Evolutionary conservation across 2,797 vertebrate species (phyloP).

Genomic region (Odontamblyopus rebecca): DNA sequence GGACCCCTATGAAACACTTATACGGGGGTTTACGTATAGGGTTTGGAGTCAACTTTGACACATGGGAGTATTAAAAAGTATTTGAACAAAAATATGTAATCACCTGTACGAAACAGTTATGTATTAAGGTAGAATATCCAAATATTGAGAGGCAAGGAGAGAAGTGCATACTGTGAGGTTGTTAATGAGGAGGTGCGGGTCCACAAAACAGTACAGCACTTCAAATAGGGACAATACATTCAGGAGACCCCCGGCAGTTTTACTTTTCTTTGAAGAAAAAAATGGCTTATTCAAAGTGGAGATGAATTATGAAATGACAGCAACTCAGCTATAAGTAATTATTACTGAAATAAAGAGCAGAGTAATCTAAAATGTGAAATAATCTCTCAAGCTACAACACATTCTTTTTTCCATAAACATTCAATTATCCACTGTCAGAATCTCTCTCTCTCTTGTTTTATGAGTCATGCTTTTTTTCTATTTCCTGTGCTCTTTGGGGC

Average conservation of each 20-base stretch:
- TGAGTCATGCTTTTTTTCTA: background rate
- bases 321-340: conserved; percentile 10
- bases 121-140: conserved; percentile 17
- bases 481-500: conserved; percentile 14
- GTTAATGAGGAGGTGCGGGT: conserved; percentile 41
- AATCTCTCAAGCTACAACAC: conserved; percentile 40
- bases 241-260: conserved; percentile 64
- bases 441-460: conserved; percentile 44
- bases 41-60: background rate
- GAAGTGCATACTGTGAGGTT: conserved; percentile 39
- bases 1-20: conserved; percentile 5
- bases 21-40: background rate
- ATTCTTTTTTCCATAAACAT: conserved; percentile 47
- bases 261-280: conserved; percentile 39
- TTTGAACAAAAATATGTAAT: conserved; percentile 3
- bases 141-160: conserved; percentile 11
- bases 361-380: conserved; percentile 10
- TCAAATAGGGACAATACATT: conserved; percentile 75
- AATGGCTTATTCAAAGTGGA: conserved; percentile 33
- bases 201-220: conserved; percentile 71
- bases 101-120: conserved; percentile 1
- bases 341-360: background rate
- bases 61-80: background rate
- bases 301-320: conserved; percentile 25
- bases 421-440: conserved; percentile 33